Percentiles rank a stretch among this genome's conserved stretches.
Evolutionary conservation across 2,797 vertebrate species (phyloP).

Genomic region (Bovichtus variegatus): DNA sequence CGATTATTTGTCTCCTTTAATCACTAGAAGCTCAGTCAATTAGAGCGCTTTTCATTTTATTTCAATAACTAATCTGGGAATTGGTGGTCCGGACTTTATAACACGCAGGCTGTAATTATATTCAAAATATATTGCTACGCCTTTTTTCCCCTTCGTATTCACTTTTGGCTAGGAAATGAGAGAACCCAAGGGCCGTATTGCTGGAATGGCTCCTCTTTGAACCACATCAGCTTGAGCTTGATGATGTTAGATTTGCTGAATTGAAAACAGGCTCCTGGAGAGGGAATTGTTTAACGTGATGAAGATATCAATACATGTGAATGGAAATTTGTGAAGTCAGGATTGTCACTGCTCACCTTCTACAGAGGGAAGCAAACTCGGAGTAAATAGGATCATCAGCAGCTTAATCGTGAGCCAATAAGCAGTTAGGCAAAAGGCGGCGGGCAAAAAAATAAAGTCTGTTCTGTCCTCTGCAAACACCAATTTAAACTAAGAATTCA

Average conservation of each 20-base stretch:
- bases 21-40: conserved; percentile 91
- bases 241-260: conserved; percentile 41
- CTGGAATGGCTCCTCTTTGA: conserved; percentile 31
- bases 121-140: conserved; percentile 61
- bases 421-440: conserved; percentile 1
- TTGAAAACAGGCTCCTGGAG: conserved; percentile 30
- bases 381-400: conserved; percentile 20
- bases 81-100: conserved; percentile 81
- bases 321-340: conserved; percentile 23
- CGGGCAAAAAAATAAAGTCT: not conserved
- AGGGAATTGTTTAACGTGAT: conserved; percentile 39
- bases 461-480: conserved; percentile 42
- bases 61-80: conserved; percentile 88
- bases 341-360: conserved; percentile 9
- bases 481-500: conserved; percentile 49
- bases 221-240: conserved; percentile 32
- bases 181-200: conserved; percentile 31
- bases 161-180: conserved; percentile 47
- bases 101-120: conserved; percentile 76
- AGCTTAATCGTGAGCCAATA: conserved; percentile 12
- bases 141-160: conserved; percentile 49
- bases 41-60: conserved; percentile 91
- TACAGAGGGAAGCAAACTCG: conserved; percentile 4
- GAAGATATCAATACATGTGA: conserved; percentile 38
- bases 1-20: conserved; percentile 90